Evolutionary conservation across 2,113 vertebrate species (phyloP).

Genomic region (Pipra filicauda): DNA sequence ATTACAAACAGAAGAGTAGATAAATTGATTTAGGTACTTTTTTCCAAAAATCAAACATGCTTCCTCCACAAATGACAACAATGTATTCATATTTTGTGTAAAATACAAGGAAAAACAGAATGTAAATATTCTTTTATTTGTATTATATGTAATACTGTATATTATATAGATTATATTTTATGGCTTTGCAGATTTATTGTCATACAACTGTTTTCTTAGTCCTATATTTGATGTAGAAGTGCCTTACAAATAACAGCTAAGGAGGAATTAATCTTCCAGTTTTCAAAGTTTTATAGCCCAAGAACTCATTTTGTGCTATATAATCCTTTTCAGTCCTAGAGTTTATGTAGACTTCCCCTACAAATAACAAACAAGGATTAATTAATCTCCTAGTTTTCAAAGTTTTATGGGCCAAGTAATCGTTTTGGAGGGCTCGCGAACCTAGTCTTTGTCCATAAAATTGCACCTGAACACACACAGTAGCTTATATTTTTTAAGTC

Average conservation of each 20-base stretch:
- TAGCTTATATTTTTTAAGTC: not conserved
- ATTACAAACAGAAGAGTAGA: not conserved
- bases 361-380: not conserved
- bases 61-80: not conserved
- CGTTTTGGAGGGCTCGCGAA: not conserved
- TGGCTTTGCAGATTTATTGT: not conserved
- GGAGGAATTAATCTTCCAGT: not conserved
- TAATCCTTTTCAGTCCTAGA: not conserved
- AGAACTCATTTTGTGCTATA: not conserved
- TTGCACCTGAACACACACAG: not conserved
- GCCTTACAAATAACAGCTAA: not conserved
- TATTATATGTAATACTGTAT: not conserved
- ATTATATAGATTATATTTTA: not conserved
- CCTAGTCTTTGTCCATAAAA: not conserved
- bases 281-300: not conserved
- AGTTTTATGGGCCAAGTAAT: not conserved
- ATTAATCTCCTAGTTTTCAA: not conserved
- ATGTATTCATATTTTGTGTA: not conserved
- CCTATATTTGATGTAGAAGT: not conserved
- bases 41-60: not conserved
- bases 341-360: not conserved
- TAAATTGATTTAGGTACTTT: not conserved
- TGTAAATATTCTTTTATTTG: not conserved
- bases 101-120: not conserved
- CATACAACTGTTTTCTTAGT: not conserved